A percentile compares a stretch with the other conserved stretches of the same genome.
These are phyloP conservation scores for Linurgus olivaceus DNA, from an alignment of 2,797 vertebrate genomes.

Conservation along the genomic window DNA sequence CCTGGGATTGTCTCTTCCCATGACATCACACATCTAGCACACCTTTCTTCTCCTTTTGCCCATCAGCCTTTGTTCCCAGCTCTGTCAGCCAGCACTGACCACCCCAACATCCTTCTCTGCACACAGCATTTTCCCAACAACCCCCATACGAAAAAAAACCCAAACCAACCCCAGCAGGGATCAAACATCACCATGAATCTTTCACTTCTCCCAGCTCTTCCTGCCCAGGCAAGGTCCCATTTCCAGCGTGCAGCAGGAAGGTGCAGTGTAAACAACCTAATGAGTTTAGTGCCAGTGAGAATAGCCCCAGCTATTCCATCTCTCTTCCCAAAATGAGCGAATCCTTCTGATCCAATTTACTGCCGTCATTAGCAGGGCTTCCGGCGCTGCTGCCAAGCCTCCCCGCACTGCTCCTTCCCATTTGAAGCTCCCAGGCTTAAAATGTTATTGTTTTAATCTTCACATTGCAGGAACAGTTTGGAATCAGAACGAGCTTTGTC, in stretches of 20 bases:
- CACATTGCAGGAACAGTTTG: not conserved
- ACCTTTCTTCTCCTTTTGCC: not conserved
- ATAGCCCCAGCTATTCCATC: conserved; percentile 32
- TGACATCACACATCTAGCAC: not conserved
- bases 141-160: rapidly evolving
- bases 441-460: conserved; percentile 52
- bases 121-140: not conserved
- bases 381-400: not conserved
- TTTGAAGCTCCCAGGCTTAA: not conserved
- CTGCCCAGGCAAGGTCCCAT: not conserved
- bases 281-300: conserved; percentile 64
- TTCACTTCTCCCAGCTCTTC: not conserved
- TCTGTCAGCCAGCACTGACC: not conserved
- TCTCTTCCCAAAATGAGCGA: conserved; percentile 62
- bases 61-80: not conserved
- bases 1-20: not conserved
- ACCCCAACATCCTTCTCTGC: not conserved
- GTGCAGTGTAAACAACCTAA: conserved; percentile 40
- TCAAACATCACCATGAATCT: not conserved
- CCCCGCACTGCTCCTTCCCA: not conserved
- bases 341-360: conserved; percentile 66
- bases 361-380: conserved; percentile 55
- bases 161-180: not conserved
- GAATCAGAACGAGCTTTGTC: not conserved
- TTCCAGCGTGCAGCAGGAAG: not conserved